These are phyloP conservation scores for Chionoecetes opilio DNA, from an alignment of 1,140 invertebrate species.

Conservation along the genomic window DNA sequence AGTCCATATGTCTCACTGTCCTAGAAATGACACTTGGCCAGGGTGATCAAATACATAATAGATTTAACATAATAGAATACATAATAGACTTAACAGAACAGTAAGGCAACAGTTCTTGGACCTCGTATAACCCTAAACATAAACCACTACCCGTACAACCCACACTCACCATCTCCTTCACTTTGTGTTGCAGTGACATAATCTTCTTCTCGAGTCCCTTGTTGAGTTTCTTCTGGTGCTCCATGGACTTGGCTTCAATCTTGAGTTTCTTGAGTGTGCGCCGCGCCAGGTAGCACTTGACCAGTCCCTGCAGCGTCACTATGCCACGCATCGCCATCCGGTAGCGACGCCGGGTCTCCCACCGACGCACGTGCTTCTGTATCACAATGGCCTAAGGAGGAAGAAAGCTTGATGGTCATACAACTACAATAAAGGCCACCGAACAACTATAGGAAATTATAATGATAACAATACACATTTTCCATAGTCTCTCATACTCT, in stretches of 20 bases:
- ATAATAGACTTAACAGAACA: no score
- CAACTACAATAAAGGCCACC: no score
- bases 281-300: conserved; percentile 91
- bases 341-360: conserved; percentile 89
- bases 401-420: no score
- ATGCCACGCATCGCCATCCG: conserved; percentile 88
- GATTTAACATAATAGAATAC: no score
- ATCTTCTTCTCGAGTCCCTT: conserved; percentile 99
- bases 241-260: conserved; percentile 95
- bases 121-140: not conserved
- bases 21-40: no score
- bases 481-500: no score
- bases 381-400: conserved; percentile 87
- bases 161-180: conserved; percentile 90
- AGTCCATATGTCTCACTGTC: no score
- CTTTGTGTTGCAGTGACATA: conserved; percentile 96
- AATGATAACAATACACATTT: no score
- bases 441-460: no score
- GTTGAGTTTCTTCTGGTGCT: conserved; percentile 97
- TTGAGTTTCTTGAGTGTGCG: conserved; percentile 93
- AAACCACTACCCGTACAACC: no score
- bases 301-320: conserved; percentile 92
- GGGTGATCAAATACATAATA: no score
- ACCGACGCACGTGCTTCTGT: conserved; percentile 91
- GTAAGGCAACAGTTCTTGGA: no score